A percentile compares a stretch with the other conserved stretches of the same genome.
Evolutionary conservation across 64 coral and sea anemone genomes (phyloP).

Genomic region (Pachyseris speciosa): DNA sequence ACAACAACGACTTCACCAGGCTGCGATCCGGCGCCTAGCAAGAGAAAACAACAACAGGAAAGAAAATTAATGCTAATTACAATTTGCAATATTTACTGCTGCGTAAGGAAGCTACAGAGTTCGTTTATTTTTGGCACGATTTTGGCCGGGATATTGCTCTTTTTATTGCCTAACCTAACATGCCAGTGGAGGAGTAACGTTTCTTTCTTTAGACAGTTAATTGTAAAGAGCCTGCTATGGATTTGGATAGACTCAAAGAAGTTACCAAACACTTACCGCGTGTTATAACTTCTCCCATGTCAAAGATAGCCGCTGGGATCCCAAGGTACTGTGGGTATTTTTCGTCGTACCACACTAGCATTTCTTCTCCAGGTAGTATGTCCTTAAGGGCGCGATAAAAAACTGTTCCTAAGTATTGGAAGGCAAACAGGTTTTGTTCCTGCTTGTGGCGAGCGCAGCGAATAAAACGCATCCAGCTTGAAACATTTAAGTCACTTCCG

Average conservation of each 20-base stretch:
- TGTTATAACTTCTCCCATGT: neutral
- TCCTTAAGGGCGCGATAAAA: slow-evolving; percentile 60
- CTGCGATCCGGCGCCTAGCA: neutral
- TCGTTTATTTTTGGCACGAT: no score
- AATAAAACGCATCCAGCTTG: slow-evolving; percentile 80
- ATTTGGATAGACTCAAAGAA: neutral
- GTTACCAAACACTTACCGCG: neutral
- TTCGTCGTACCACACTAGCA: slow-evolving; percentile 73
- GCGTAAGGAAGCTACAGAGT: no score
- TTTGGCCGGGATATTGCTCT: no score
- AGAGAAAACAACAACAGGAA: neutral
- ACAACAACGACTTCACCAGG: slow-evolving; percentile 5
- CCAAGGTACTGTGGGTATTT: slow-evolving; percentile 60
- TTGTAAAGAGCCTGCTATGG: no score
- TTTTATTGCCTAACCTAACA: no score
- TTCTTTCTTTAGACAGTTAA: neutral
- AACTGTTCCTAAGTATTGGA: slow-evolving; percentile 65
- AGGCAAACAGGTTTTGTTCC: slow-evolving; percentile 72
- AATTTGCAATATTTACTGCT: neutral
- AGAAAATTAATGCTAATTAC: neutral
- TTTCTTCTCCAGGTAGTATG: slow-evolving; percentile 62
- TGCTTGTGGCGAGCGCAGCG: slow-evolving; percentile 20
- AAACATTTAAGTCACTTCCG: slow-evolving; percentile 50
- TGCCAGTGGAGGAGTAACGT: no score
- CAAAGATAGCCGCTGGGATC: slow-evolving; percentile 17